Percentiles rank a stretch among this genome's conserved stretches.
Evolutionary conservation across 1,140 invertebrate genomes (phyloP).

Genomic region (Varroa destructor): DNA sequence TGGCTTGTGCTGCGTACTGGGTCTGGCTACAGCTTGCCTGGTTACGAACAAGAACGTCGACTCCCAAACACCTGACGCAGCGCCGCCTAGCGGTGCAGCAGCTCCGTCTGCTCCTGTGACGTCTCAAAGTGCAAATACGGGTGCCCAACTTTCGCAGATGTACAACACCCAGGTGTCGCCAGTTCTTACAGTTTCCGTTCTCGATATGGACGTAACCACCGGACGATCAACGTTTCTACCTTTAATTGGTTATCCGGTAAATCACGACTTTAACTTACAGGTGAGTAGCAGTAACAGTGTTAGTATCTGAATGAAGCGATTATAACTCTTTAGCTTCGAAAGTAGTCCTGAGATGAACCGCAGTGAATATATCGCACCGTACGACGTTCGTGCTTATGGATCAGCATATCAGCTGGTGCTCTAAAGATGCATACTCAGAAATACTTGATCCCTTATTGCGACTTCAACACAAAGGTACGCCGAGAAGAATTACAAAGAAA

Average conservation of each 20-base stretch:
- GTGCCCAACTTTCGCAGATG: slow-evolving; percentile 25
- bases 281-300: background rate
- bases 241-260: slow-evolving; percentile 17
- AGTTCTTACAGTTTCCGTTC: slow-evolving; percentile 19
- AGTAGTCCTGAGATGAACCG: too few relatives aligned
- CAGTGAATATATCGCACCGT: too few relatives aligned
- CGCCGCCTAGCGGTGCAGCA: too few relatives aligned
- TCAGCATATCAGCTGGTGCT: too few relatives aligned
- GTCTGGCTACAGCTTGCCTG: slow-evolving; percentile 5
- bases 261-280: slow-evolving; percentile 22
- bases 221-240: slow-evolving; percentile 6
- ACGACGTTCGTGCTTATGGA: too few relatives aligned
- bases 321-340: too few relatives aligned
- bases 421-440: too few relatives aligned
- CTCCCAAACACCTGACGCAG: slow-evolving; percentile 7
- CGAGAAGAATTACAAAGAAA: too few relatives aligned
- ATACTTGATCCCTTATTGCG: too few relatives aligned
- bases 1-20: slow-evolving; percentile 10
- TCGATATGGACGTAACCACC: slow-evolving; percentile 25
- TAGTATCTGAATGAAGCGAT: background rate
- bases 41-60: slow-evolving; percentile 26
- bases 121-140: background rate
- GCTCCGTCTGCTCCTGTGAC: too few relatives aligned
- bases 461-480: too few relatives aligned
- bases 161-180: slow-evolving; percentile 27